These are phyloP conservation scores for Protosalanx chinensis DNA, from an alignment of 2,797 vertebrate species.

Conservation along the genomic window DNA sequence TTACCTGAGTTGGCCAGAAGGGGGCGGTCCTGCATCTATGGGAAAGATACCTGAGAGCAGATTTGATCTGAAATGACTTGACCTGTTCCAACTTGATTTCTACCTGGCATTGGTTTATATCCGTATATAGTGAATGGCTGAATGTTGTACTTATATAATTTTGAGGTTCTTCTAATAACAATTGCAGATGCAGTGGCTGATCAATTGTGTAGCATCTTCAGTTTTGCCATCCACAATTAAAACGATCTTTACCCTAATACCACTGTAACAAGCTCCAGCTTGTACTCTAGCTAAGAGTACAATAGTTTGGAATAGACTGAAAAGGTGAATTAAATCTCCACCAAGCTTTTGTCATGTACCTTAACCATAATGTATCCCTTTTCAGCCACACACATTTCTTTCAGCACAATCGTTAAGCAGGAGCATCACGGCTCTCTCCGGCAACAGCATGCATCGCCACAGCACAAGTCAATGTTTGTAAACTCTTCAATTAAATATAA, in stretches of 20 bases:
- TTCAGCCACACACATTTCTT: slow-evolving; percentile 19
- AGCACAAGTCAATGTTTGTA: background rate
- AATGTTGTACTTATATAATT: too few species aligned
- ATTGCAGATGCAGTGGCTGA: too few species aligned
- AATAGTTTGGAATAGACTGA: background rate
- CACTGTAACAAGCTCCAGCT: background rate
- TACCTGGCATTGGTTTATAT: too few species aligned
- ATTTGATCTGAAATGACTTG: too few species aligned
- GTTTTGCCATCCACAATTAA: background rate
- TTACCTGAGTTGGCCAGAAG: slow-evolving; percentile 34
- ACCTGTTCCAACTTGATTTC: too few species aligned
- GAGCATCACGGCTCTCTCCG: slow-evolving; percentile 20
- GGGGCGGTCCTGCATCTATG: slow-evolving; percentile 36
- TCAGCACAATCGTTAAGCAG: slow-evolving; percentile 33
- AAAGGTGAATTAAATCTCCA: too few species aligned
- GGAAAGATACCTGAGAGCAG: too few species aligned
- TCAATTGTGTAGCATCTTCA: background rate
- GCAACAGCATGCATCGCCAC: background rate
- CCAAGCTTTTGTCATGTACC: background rate
- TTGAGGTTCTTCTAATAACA: too few species aligned
- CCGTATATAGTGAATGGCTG: too few species aligned
- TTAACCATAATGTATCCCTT: slow-evolving; percentile 7
- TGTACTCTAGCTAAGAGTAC: background rate
- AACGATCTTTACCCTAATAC: background rate
- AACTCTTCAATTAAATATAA: background rate